Evolutionary conservation across 1,140 invertebrate genomes (phyloP), one percentile per base, ranked within the genome.

Genomic region (Musca vetustissima): DNA sequence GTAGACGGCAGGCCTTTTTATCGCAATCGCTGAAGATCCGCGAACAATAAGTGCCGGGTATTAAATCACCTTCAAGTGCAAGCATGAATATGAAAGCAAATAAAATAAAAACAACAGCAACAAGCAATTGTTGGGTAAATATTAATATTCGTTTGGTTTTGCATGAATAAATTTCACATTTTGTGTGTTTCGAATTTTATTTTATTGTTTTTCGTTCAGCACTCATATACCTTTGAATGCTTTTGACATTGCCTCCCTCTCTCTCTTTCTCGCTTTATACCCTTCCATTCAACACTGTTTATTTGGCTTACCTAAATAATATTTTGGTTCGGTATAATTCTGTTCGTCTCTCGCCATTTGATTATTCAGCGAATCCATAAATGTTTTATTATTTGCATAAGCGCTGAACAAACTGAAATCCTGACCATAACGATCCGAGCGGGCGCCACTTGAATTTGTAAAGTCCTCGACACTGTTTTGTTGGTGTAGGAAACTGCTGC

Each of bases 21-120:
- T 95, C 92, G 82, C 93, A 96, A 82, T 94, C 91, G 83, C 91
- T 93, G 85, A 93, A 94, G 83, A 93, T 93, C 69, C 93, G 86
- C 22, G 93, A 94, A 84, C 94, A 96, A 84, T 94, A 94, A 59
- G 93, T 94, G 69, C 92, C 92, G 14, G 91, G 89, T 76, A 95
- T 94, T 74, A 94, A 87, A 80, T 95, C 93, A 66, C 93, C 93
- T 74, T 92, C 83, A 83, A 89, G 14, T 55, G 7, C n/a, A n/a
- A n/a, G n/a, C 17, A 59, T 57, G 11, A 11, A 48, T 13, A 55
- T 19, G 24, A 57, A 57, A 28, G 13, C 17, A 32, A 25, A 7
- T 1, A 64, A 24, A n/a, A 61, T 6, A 53, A 53, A n/a, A n/a
- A n/a, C n/a, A n/a, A n/a, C n/a, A 53, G 17, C 13, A 68, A 68